Conservation (phyloP, 2,113 vertebrate genomes). For the Lophochroa leadbeateri region DNA sequence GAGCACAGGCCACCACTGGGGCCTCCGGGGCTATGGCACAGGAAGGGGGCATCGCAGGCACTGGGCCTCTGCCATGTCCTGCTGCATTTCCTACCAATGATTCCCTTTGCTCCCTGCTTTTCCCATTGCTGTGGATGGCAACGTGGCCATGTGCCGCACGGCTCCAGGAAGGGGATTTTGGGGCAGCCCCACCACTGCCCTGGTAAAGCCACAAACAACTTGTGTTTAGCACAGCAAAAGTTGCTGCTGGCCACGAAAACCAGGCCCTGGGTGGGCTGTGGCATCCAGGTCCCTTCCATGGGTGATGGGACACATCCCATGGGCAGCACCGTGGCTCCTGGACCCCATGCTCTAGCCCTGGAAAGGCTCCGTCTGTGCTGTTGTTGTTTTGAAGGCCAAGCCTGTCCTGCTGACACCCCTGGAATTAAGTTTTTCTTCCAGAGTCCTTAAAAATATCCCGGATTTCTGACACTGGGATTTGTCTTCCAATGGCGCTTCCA, state of each 20-base stretch:
- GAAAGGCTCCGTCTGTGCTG: background rate
- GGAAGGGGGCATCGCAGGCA: background rate
- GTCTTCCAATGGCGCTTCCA: background rate
- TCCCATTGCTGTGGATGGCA: rapidly evolving
- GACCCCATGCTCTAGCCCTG: rapidly evolving
- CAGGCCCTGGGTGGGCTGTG: rapidly evolving
- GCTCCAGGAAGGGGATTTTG: background rate
- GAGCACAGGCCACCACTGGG: rapidly evolving
- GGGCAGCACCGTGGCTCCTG: background rate
- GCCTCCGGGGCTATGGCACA: background rate
- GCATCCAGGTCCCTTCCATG: background rate
- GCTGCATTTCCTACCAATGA: background rate
- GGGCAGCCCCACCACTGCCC: rapidly evolving
- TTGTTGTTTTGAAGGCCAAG: slow-evolving; percentile 25
- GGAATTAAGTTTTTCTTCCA: slow-evolving; percentile 51
- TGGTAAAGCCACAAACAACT: background rate
- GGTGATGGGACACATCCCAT: rapidly evolving
- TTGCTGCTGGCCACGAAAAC: background rate
- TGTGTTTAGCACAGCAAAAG: rapidly evolving
- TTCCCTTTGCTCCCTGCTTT: background rate
- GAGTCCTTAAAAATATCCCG: slow-evolving; percentile 48
- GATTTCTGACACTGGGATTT: slow-evolving; percentile 1
- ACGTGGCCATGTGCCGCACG: rapidly evolving
- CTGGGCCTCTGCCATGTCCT: rapidly evolving
- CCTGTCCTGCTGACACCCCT: background rate